Base-by-base conservation (phyloP, 2,888 invertebrate genomes). In the Pegoplata infirma region DNA sequence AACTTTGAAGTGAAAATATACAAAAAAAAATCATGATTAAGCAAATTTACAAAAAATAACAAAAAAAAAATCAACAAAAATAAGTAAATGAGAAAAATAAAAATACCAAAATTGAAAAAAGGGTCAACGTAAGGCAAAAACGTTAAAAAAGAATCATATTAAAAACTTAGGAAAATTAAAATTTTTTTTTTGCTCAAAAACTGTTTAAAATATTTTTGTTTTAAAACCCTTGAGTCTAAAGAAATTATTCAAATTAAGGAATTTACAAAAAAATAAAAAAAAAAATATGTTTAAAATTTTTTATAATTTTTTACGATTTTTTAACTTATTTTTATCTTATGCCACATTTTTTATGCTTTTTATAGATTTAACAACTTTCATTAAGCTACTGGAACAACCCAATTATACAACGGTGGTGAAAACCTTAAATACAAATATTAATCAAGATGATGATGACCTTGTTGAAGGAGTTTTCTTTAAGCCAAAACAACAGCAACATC, bases 321-420 rank as follows among this genome's bases (percentile, higher is more conserved):
- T 64, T 53, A 46, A 21, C 21, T 46, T 64, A 56, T 72, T 56
- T 75, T n/a, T n/a, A n/a, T n/a, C 32, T 47, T 61, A 68, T 58
- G 36, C 6, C 32, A 32, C n/a, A n/a, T n/a, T n/a, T n/a, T n/a
- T n/a, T n/a, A n/a, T n/a, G n/a, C n/a, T 25, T 58, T 55, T 59
- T 78, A 21, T 85, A 90, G 89, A 88, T 84, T 85, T 90, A 84
- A 88, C 87, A 86, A 86, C 87, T 83, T 88, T 90, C 84, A 86
- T 90, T 83, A 86, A 88, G 84, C 86, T 88, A 81, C 86, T 89
- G 46, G 87, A 89, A 82, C 84, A 84, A 79, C 84, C 87, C 77
- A 86, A 89, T 83, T 90, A 89, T 83, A 88, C 88, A 78, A 89
- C 85, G 81, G 84, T 89, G 81, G 86, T 89, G 71, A 89, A 85